phyloP scores from a whole-genome alignment of 1,140 invertebrate genomes.

The Psix sp. region DNA sequence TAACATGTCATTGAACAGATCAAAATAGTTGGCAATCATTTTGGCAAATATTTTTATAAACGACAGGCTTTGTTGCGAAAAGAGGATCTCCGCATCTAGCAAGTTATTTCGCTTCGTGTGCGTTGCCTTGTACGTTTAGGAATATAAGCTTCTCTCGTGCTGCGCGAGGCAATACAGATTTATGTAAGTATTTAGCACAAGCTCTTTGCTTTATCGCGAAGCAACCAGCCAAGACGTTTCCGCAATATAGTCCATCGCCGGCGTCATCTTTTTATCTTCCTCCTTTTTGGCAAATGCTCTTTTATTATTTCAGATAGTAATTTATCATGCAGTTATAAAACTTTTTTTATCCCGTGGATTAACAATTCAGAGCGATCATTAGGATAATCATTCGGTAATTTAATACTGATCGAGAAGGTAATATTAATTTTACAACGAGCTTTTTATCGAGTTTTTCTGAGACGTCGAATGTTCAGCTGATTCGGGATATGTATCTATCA shows the following conservation, averaged over 20 bases:
- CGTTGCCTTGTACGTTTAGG: slow-evolving; percentile 22
- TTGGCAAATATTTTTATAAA: too few species aligned
- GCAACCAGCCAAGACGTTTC: slow-evolving; percentile 71
- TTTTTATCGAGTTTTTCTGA: slow-evolving; percentile 33
- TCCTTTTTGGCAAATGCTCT: slow-evolving; percentile 39
- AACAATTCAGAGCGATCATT: too few species aligned
- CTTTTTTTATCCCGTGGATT: too few species aligned
- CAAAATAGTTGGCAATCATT: too few species aligned
- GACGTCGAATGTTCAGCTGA: slow-evolving; percentile 29
- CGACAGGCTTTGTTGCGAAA: too few species aligned
- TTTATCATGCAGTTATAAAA: slow-evolving; percentile 34
- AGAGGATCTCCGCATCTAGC: too few species aligned
- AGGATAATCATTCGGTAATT: too few species aligned
- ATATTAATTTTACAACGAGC: slow-evolving; percentile 11
- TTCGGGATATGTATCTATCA: slow-evolving; percentile 44
- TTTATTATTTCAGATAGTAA: slow-evolving; percentile 50
- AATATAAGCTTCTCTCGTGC: slow-evolving; percentile 60
- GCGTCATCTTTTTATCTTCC: slow-evolving; percentile 44
- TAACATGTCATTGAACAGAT: too few species aligned
- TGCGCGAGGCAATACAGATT: slow-evolving; percentile 77
- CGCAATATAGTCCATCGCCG: slow-evolving; percentile 48
- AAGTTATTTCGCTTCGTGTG: slow-evolving; percentile 37
- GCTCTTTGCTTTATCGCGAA: slow-evolving; percentile 77
- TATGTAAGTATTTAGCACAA: slow-evolving; percentile 78
- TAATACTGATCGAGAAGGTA: too few species aligned